phyloP scores from a whole-genome alignment of 30 jellyfish, hydroid and myxozoan species.

The Rhopilema esculentum region DNA sequence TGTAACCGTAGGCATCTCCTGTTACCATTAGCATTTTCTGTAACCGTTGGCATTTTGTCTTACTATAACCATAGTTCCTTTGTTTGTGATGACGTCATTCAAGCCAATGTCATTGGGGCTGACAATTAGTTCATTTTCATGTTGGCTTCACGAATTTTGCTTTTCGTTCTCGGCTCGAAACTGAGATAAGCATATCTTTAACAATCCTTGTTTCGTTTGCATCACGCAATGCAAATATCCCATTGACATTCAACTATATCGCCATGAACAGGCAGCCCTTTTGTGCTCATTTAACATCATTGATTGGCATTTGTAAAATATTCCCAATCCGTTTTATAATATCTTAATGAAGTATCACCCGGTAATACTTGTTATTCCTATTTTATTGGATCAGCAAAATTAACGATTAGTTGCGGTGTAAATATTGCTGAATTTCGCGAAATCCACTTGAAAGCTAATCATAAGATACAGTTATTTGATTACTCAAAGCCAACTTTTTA shows the following conservation, averaged over 20 bases:
- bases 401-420: background rate
- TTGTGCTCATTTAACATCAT: background rate
- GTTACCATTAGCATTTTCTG: too few species aligned
- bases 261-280: background rate
- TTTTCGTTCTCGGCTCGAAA: background rate
- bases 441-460: background rate
- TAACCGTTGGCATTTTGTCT: too few species aligned
- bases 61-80: too few species aligned
- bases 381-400: background rate
- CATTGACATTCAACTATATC: background rate
- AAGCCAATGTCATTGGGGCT: too few species aligned
- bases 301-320: background rate
- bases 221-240: background rate
- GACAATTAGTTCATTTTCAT: background rate
- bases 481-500: background rate
- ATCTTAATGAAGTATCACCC: background rate
- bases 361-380: background rate
- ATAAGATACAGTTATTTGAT: background rate
- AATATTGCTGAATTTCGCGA: background rate
- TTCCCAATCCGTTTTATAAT: background rate
- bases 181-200: background rate
- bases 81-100: too few species aligned
- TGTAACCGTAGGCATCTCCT: too few species aligned
- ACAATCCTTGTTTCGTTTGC: background rate
- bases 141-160: background rate